A percentile compares a stretch with the other conserved stretches of the same genome.
Conservation (phyloP, 2,113 vertebrate species). For the Thryonomys swinderianus region DNA sequence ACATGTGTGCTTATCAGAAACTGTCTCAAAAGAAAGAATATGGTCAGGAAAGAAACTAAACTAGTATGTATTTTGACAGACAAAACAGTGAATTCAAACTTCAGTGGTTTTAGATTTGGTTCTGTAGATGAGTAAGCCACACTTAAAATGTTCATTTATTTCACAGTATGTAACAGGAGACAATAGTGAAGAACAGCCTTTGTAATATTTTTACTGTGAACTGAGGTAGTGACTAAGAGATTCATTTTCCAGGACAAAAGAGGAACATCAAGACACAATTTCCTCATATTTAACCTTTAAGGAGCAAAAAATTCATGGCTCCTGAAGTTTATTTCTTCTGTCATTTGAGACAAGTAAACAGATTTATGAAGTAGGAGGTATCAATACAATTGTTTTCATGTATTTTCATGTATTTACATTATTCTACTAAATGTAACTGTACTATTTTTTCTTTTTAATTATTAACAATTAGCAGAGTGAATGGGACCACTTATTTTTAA, state of each 20-base stretch:
- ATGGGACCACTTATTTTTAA: background rate
- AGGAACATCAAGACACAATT: background rate
- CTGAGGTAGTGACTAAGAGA: background rate
- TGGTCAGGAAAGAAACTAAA: background rate
- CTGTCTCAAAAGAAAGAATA: constrained; percentile 15
- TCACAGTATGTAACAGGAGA: background rate
- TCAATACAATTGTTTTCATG: background rate
- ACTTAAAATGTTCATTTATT: background rate
- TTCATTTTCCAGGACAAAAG: background rate
- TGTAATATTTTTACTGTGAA: background rate
- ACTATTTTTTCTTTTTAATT: background rate
- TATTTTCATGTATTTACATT: background rate
- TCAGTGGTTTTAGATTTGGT: background rate
- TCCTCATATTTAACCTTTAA: background rate
- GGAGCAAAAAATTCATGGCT: background rate
- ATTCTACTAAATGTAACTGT: background rate
- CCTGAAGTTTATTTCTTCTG: background rate
- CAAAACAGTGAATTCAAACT: background rate
- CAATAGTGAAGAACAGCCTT: background rate
- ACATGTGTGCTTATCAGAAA: background rate
- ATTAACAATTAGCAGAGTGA: background rate
- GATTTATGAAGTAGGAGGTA: background rate
- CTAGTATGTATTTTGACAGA: background rate
- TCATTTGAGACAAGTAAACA: background rate
- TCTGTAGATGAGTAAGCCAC: background rate